Base-by-base conservation (phyloP, 2,888 invertebrate species). In the Acleris cristana region DNA sequence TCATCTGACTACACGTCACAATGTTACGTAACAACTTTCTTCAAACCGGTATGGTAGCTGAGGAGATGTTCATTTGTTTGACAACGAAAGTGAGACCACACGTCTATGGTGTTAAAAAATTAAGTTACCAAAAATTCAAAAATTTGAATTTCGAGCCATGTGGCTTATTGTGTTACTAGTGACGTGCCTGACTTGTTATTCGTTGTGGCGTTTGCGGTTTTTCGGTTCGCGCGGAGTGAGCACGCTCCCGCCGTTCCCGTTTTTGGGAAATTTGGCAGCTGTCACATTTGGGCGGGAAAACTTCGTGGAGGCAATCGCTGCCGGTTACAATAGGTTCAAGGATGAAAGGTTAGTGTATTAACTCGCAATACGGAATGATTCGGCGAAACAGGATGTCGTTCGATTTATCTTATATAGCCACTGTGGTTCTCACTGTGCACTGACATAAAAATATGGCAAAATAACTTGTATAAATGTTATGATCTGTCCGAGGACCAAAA, bases 241-340 rank as follows among this genome's bases (percentile, higher is more conserved):
- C 67, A 86, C 84, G 30, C 67, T 83, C 40, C 80, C 82, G 62
- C 84, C 87, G 3, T 71, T 80, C 44, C 86, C 86, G 53, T 79
- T 89, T 68, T 72, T 88, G 54, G 88, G 88, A 53, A 87, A 87
- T 76, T 72, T 88, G 80, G 82, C 83, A 74, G 81, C 83, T 74
- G 83, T 84, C 74, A 85, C 86, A 55, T 76, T 86, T 34, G 84
- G 85, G 56, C 75, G 77, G 71, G 85, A 86, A 72, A 87, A 86
- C 73, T 86, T 86, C 54, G 86, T 86, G 65, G 85, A 87, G 64
- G 80, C 85, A 16, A 84, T 87, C 66, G 84, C 80, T 52, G 77
- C 79, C 63, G 87, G 86, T 67, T 87, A 86, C 69, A 78, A 81
- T 65, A 79, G 81, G 44, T 87, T 87, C 72, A 81, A 78, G 72